Conservation (phyloP, 2,888 invertebrate species). For the Polyommatus iphigenia region DNA sequence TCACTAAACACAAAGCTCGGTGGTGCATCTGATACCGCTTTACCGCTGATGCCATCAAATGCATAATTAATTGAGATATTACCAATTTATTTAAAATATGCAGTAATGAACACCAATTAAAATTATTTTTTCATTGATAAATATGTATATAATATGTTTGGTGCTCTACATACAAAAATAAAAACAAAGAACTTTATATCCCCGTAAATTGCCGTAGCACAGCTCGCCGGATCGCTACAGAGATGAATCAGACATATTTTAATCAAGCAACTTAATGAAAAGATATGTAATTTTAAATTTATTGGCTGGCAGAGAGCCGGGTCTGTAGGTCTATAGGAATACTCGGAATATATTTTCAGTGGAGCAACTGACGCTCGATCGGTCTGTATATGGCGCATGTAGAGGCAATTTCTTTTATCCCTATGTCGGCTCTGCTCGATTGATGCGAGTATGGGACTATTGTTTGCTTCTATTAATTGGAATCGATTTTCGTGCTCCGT, state of each 20-base stretch:
- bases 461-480: slow-evolving; percentile 69
- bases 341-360: slow-evolving; percentile 31
- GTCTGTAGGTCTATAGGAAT: slow-evolving; percentile 24
- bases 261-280: slow-evolving; percentile 20
- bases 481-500: slow-evolving; percentile 50
- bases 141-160: not conserved
- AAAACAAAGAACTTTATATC: slow-evolving; percentile 10
- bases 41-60: not conserved
- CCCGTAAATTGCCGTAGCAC: not conserved
- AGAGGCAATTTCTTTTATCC: slow-evolving; percentile 46
- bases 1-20: not conserved
- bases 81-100: not conserved
- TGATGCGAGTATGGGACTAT: slow-evolving; percentile 57
- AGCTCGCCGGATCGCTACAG: slow-evolving; percentile 11
- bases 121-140: not conserved
- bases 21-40: not conserved
- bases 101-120: not conserved
- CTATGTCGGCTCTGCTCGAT: slow-evolving; percentile 50
- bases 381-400: slow-evolving; percentile 41
- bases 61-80: not conserved
- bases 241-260: slow-evolving; percentile 19
- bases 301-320: not conserved
- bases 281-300: slow-evolving; percentile 26
- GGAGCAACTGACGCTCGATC: slow-evolving; percentile 32
- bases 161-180: not conserved